phyloP scores from a whole-genome alignment of 1,140 invertebrate genomes.

The Branchinecta lynchi region DNA sequence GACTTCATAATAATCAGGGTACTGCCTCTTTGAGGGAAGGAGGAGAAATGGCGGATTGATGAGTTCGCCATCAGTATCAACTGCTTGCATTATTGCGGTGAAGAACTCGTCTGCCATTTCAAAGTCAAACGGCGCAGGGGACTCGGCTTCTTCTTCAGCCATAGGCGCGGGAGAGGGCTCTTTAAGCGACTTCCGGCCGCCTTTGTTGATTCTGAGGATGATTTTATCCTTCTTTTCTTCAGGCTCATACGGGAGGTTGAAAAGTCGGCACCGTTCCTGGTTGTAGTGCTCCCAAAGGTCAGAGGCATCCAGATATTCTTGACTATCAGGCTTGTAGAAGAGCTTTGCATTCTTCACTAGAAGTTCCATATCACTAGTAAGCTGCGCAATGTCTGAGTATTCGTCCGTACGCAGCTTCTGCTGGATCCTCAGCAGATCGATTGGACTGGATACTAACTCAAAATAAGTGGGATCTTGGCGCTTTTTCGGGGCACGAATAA shows the following conservation, averaged over 20 bases:
- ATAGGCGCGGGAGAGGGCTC: constrained; percentile 33
- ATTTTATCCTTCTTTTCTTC: constrained; percentile 40
- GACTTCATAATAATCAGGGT: constrained; percentile 92
- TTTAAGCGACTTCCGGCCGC: constrained; percentile 21
- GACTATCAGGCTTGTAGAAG: constrained; percentile 58
- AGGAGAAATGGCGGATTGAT: constrained; percentile 73
- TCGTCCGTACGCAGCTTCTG: constrained; percentile 92
- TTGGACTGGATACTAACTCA: constrained; percentile 72
- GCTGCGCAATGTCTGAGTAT: constrained; percentile 73
- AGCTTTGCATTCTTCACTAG: constrained; percentile 80
- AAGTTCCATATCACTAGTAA: constrained; percentile 68
- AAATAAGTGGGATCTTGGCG: constrained; percentile 77
- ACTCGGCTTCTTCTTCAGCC: constrained; percentile 31
- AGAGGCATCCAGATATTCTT: constrained; percentile 75
- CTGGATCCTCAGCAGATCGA: constrained; percentile 83
- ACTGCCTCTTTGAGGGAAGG: constrained; percentile 71
- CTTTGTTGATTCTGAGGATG: constrained; percentile 39
- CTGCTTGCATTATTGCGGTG: constrained; percentile 58
- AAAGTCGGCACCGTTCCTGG: constrained; percentile 37
- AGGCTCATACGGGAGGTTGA: constrained; percentile 33
- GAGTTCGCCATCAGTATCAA: constrained; percentile 54
- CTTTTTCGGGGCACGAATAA: constrained; percentile 81
- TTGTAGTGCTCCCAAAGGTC: constrained; percentile 74
- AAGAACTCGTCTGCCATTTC: constrained; percentile 64
- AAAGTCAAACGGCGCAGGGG: constrained; percentile 53